Conservation (phyloP, 1,140 invertebrate genomes). For the Pogonomyrmex californicus region DNA sequence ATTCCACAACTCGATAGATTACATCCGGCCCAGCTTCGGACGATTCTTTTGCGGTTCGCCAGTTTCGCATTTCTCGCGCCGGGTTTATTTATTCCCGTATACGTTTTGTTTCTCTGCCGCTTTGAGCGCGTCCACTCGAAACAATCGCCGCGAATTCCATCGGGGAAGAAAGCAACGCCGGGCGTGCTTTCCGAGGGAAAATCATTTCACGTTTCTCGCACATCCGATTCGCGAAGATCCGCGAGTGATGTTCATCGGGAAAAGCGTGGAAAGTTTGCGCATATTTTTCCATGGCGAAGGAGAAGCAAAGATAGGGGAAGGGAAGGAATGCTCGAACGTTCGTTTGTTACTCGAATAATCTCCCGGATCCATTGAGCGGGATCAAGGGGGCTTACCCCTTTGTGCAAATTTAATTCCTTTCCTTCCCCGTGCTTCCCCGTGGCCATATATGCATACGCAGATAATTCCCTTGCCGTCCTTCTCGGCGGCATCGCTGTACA, state of each 20-base stretch:
- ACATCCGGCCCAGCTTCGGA: not conserved
- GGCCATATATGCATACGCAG: constrained; percentile 29
- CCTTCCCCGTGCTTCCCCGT: not conserved
- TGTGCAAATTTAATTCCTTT: constrained; percentile 44
- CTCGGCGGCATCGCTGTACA: constrained; percentile 19
- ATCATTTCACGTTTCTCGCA: not conserved
- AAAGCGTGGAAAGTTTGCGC: not conserved
- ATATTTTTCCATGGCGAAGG: not conserved
- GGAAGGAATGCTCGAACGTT: not conserved
- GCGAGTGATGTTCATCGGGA: constrained; percentile 9
- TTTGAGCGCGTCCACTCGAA: not conserved
- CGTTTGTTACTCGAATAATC: constrained; percentile 38
- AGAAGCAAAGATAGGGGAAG: no score
- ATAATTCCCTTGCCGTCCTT: not conserved
- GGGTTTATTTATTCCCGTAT: not conserved
- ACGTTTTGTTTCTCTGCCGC: not conserved
- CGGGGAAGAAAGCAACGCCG: not conserved
- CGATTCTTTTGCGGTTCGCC: constrained; percentile 12
- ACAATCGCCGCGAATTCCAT: not conserved
- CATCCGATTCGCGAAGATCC: not conserved
- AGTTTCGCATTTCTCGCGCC: not conserved
- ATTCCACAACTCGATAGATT: constrained; percentile 15
- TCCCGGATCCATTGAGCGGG: constrained; percentile 27
- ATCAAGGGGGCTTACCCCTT: constrained; percentile 33
- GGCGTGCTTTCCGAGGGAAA: not conserved